Conservation (phyloP, 2,888 invertebrate species). For the Leptinotarsa tumamoca region DNA sequence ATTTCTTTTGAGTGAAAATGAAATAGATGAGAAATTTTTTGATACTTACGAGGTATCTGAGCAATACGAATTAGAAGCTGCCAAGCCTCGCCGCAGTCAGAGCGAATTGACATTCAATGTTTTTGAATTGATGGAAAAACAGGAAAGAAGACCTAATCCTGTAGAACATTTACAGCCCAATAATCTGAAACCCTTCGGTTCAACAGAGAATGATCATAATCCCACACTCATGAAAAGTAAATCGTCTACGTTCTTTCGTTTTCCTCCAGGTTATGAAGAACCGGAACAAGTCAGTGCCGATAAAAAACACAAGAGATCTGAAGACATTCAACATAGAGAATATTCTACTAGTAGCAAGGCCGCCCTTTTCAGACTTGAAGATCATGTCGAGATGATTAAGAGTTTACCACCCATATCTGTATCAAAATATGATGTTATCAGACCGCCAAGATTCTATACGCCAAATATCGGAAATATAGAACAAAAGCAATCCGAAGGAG, state of each 20-base stretch:
- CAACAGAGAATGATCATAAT: slow-evolving; percentile 13
- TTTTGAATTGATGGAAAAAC: slow-evolving; percentile 22
- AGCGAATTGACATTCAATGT: slow-evolving; percentile 31
- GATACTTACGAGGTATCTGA: slow-evolving; percentile 27
- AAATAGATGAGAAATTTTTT: slow-evolving; percentile 1
- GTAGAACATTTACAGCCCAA: slow-evolving; percentile 23
- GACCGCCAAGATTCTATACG: background rate
- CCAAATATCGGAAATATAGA: background rate
- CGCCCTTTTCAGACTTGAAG: background rate
- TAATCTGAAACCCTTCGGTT: slow-evolving; percentile 26
- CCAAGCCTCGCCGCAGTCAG: slow-evolving; percentile 42
- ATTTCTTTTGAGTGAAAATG: background rate
- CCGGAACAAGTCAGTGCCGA: background rate
- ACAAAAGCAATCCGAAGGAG: background rate
- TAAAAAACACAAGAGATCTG: background rate
- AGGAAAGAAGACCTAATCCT: background rate
- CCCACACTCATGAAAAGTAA: slow-evolving; percentile 9
- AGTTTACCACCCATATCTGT: slow-evolving; percentile 15
- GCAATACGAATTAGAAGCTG: slow-evolving; percentile 49
- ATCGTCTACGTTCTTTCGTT: background rate
- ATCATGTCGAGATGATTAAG: slow-evolving; percentile 6
- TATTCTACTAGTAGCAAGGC: slow-evolving; percentile 17
- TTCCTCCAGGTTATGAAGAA: background rate
- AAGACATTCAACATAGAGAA: slow-evolving; percentile 23
- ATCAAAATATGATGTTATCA: background rate